These are phyloP conservation scores for Xenopus petersii DNA, from an alignment of 2,797 vertebrate species.

Conservation along the genomic window DNA sequence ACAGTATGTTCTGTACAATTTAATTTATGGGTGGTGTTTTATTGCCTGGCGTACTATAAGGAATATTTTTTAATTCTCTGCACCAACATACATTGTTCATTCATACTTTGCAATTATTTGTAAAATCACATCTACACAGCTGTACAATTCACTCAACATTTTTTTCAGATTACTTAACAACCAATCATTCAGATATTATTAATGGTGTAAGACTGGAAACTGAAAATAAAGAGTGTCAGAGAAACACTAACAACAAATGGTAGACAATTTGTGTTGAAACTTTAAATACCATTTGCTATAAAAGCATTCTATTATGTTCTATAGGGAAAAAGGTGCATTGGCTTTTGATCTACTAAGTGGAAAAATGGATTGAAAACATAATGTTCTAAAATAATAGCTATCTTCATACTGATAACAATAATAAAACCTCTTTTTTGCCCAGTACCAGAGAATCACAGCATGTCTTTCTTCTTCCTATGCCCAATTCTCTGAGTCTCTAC, in stretches of 20 bases:
- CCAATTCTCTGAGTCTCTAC: no score
- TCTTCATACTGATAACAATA: not conserved
- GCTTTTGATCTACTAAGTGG: constrained; percentile 33
- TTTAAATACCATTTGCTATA: constrained; percentile 21
- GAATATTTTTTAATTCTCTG: no score
- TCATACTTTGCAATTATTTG: no score
- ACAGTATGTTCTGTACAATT: no score
- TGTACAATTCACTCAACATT: no score
- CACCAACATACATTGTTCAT: no score
- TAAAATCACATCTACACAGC: no score
- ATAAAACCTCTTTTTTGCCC: no score
- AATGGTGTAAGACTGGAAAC: constrained; percentile 12
- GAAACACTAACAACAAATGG: constrained; percentile 3
- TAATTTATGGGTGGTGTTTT: no score
- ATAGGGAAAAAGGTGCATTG: constrained; percentile 9
- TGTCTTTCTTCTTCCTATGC: no score
- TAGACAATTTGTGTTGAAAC: constrained; percentile 18
- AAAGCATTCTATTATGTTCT: constrained; percentile 16
- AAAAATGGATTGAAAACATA: constrained; percentile 30
- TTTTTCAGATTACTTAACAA: not conserved
- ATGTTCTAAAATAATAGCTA: constrained; percentile 31
- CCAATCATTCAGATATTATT: constrained; percentile 8
- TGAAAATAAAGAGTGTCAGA: constrained; percentile 13
- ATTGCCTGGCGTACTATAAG: no score
- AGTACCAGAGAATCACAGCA: no score